Evolutionary conservation across 2,797 vertebrate genomes (phyloP), one percentile per base, ranked within the genome.

Genomic region (Sardinella longiceps): DNA sequence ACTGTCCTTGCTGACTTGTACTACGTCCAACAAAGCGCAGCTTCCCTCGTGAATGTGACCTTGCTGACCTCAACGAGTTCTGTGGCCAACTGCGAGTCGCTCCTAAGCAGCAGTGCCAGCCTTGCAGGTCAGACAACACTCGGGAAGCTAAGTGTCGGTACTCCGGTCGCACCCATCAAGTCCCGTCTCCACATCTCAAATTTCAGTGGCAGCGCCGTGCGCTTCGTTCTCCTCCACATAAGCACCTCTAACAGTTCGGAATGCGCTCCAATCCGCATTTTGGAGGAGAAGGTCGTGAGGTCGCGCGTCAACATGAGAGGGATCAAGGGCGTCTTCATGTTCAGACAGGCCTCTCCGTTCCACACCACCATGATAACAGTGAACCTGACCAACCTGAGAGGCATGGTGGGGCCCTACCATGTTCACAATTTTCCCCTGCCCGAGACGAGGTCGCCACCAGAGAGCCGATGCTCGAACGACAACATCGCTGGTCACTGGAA

Each of bases 401-500:
- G 53, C 23, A 89, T 33, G 66, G 93, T 94, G 1, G 91, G 89
- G 0, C 66, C 88, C 0, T 97, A 92, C 84, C 94, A 96, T 2
- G 91, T 97, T 70, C 96, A 97, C 85, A n/a, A 85, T 18, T 96
- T 95, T 80, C 96, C 96, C 0, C 30, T 96, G 1, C 95, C 94
- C 15, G 87, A 91, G 50, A 82, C 92, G 53, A 90, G 85, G 5
- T 85, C 88, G 0, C 84, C 89, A 0, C 3, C 51, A 14, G 87
- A 89, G 45, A 90, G 85, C 81, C 43, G 87, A 20, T 97, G 96
- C 82, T 93, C 91, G 51, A 92, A 95, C 56, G 92, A 94, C 81
- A 94, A 94, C 3, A 90, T 95, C 1, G 96, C 94, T 9, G 94
- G 92, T 4, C 95, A 96, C 87, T 96, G 88, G 94, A 95, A 96